A percentile compares a stretch with the other conserved stretches of the same genome.
These are phyloP conservation scores for Pelosia muscerda DNA, from an alignment of 2,888 invertebrate genomes.

Conservation along the genomic window DNA sequence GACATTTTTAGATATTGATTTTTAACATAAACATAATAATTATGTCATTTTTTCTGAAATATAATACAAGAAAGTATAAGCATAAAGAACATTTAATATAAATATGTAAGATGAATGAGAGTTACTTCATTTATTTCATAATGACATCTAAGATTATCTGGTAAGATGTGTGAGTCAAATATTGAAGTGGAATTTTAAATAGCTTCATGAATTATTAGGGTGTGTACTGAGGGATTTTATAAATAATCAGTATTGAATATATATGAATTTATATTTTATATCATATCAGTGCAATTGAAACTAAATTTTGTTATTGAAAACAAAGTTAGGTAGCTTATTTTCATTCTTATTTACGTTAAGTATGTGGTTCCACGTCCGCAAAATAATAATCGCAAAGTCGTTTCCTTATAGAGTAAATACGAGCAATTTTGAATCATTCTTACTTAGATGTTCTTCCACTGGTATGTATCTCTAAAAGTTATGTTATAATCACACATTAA, in stretches of 20 bases:
- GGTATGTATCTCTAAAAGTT: constrained; percentile 19
- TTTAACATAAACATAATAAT: constrained; percentile 20
- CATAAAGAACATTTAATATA: background rate
- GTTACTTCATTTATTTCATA: background rate
- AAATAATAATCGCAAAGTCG: constrained; percentile 43
- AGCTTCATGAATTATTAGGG: background rate
- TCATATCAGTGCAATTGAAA: background rate
- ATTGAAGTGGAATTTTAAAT: no score
- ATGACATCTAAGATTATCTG: background rate
- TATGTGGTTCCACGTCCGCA: constrained; percentile 53
- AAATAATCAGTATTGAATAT: background rate
- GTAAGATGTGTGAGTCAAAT: no score
- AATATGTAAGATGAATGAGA: background rate
- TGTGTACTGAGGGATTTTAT: no score
- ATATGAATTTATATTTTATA: background rate
- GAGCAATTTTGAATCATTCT: constrained; percentile 23
- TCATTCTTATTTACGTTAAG: constrained; percentile 13
- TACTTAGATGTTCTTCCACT: constrained; percentile 32
- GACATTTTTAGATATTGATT: constrained; percentile 32
- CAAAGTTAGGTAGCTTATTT: background rate
- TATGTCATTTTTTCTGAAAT: constrained; percentile 35
- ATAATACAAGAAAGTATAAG: background rate
- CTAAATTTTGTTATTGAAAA: background rate
- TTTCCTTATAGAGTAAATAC: constrained; percentile 32
- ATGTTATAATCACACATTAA: constrained; percentile 6